These are phyloP conservation scores for Aromia moschata DNA, from an alignment of 2,888 invertebrate species.

Conservation along the genomic window DNA sequence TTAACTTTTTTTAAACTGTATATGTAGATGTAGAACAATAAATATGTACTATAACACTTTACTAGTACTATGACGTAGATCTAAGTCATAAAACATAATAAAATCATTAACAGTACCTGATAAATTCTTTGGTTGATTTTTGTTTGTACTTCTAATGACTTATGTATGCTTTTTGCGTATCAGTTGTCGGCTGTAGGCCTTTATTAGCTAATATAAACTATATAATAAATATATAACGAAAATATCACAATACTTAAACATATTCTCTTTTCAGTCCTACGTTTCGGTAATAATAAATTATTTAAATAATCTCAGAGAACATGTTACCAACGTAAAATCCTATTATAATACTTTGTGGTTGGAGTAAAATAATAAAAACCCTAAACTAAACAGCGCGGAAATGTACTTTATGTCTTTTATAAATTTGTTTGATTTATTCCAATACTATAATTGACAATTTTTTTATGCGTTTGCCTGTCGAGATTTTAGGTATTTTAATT, in stretches of 20 bases:
- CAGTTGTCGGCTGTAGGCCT: slow-evolving; percentile 7
- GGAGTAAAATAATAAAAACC: too few species aligned
- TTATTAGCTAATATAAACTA: slow-evolving; percentile 25
- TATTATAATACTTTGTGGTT: slow-evolving; percentile 18
- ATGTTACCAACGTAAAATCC: slow-evolving; percentile 23
- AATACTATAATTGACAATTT: background rate
- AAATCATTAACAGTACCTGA: too few species aligned
- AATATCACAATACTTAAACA: slow-evolving; percentile 39
- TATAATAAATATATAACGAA: slow-evolving; percentile 26
- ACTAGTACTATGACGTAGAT: too few species aligned
- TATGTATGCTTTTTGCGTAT: background rate
- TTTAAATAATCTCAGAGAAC: slow-evolving; percentile 31
- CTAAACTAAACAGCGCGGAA: too few species aligned
- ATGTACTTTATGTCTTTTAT: too few species aligned
- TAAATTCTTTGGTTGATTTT: background rate
- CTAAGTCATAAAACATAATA: too few species aligned
- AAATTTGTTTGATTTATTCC: too few species aligned
- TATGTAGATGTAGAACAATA: too few species aligned
- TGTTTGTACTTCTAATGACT: background rate
- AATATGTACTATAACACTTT: too few species aligned
- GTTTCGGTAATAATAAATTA: slow-evolving; percentile 29
- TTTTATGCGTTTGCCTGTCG: background rate
- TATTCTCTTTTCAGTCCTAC: slow-evolving; percentile 37
- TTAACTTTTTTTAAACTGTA: too few species aligned
- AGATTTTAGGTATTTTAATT: too few species aligned